phyloP scores from a whole-genome alignment of 2,113 vertebrate species.

The Rhabdomys dilectus region DNA sequence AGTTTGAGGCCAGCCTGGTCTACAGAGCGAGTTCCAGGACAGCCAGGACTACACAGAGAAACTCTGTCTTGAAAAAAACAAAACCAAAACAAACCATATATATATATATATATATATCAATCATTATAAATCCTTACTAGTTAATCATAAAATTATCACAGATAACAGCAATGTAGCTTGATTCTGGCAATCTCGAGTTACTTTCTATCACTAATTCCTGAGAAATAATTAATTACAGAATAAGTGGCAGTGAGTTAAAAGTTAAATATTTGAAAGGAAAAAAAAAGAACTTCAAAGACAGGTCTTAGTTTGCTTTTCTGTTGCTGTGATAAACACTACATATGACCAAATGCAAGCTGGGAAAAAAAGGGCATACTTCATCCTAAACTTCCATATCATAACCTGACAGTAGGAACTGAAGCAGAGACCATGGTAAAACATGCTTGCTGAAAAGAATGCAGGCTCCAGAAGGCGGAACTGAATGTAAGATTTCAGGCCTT shows the following conservation, averaged over 20 bases:
- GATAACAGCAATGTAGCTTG: not conserved
- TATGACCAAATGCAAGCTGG: not conserved
- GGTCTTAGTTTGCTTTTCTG: not conserved
- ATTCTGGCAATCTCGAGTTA: slow-evolving; percentile 12
- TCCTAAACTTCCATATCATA: not conserved
- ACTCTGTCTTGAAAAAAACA: too few relatives aligned
- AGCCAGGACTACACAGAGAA: too few relatives aligned
- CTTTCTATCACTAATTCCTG: slow-evolving; percentile 14
- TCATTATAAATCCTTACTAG: slow-evolving; percentile 32
- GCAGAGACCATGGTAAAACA: not conserved
- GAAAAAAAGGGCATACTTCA: not conserved
- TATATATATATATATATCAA: too few relatives aligned
- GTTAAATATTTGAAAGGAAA: not conserved
- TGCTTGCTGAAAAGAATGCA: too few relatives aligned
- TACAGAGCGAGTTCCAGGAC: too few relatives aligned
- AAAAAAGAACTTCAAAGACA: not conserved
- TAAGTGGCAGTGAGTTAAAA: not conserved
- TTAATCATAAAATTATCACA: slow-evolving; percentile 32
- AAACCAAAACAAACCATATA: too few relatives aligned
- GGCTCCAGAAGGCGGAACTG: too few relatives aligned
- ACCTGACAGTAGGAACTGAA: not conserved
- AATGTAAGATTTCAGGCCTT: too few relatives aligned
- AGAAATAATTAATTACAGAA: slow-evolving; percentile 17
- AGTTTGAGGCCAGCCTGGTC: too few relatives aligned
- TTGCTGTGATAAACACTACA: not conserved